Conservation (phyloP, 2,113 vertebrate genomes). For the Seriola aureovittata region DNA sequence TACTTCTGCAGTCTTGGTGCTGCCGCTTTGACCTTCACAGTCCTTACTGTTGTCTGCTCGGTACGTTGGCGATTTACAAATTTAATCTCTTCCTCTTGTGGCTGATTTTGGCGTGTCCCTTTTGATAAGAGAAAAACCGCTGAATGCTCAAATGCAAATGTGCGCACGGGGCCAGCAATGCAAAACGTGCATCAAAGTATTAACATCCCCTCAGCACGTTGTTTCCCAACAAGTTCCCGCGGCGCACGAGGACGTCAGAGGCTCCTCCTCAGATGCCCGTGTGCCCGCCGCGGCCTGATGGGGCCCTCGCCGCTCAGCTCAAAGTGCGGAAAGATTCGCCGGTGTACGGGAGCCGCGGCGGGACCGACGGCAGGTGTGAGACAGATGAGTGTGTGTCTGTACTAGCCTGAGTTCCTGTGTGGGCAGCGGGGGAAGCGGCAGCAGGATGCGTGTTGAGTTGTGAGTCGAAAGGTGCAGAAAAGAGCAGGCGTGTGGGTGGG, state of each 20-base stretch:
- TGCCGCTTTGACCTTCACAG: slow-evolving; percentile 52
- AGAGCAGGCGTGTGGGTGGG: slow-evolving; percentile 47
- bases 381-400: slow-evolving; percentile 57
- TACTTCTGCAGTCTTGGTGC: slow-evolving; percentile 17
- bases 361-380: slow-evolving; percentile 63
- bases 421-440: slow-evolving; percentile 67
- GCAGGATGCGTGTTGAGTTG: slow-evolving; percentile 55
- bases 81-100: slow-evolving; percentile 14
- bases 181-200: neutral
- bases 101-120: neutral
- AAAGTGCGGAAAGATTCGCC: slow-evolving; percentile 9
- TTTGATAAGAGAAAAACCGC: slow-evolving; percentile 10
- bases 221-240: neutral
- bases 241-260: neutral
- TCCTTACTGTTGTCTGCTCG: slow-evolving; percentile 9
- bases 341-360: slow-evolving; percentile 12
- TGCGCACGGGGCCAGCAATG: neutral
- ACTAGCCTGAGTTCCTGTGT: slow-evolving; percentile 60
- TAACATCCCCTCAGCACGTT: neutral
- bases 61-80: slow-evolving; percentile 30
- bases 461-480: slow-evolving; percentile 45
- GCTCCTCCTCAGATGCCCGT: neutral
- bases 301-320: slow-evolving; percentile 3
- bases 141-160: slow-evolving; percentile 18
- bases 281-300: neutral